Conservation (phyloP, 2,113 vertebrate genomes). For the Noturus placidus region DNA sequence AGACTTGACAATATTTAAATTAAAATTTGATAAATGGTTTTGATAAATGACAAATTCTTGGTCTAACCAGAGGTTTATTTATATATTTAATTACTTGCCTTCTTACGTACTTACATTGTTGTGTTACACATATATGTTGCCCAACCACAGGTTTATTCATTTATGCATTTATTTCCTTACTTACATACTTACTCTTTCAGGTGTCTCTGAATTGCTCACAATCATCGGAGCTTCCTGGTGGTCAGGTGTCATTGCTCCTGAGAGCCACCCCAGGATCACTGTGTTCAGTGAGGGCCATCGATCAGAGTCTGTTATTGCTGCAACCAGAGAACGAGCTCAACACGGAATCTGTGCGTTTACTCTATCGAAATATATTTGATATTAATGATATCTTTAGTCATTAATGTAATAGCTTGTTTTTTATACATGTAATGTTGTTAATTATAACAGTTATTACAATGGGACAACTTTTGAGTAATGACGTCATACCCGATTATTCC, state of each 20-base stretch:
- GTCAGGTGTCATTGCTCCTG: conserved; percentile 67
- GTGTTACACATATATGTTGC: too few relatives aligned
- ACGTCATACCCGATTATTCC: not conserved
- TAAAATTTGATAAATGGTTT: too few relatives aligned
- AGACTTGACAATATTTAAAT: not conserved
- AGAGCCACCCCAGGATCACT: conserved; percentile 75
- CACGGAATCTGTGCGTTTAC: conserved; percentile 61
- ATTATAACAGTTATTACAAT: too few relatives aligned
- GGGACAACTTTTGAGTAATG: not conserved
- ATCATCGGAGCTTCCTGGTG: conserved; percentile 71
- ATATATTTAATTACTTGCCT: not conserved
- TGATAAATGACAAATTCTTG: not conserved
- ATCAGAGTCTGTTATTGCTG: conserved; percentile 80
- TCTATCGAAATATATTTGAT: not conserved
- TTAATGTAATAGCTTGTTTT: too few relatives aligned
- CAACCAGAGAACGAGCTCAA: conserved; percentile 64
- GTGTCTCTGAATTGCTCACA: conserved; percentile 78
- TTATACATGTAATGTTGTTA: too few relatives aligned
- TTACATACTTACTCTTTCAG: conserved; percentile 60
- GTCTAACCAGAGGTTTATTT: not conserved
- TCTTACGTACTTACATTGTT: not conserved
- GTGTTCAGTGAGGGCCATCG: conserved; percentile 80
- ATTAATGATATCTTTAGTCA: too few relatives aligned
- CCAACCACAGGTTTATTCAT: not conserved
- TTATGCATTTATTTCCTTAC: not conserved